phyloP scores from a whole-genome alignment of 2,113 vertebrate genomes.

The Trogon melanurus region DNA sequence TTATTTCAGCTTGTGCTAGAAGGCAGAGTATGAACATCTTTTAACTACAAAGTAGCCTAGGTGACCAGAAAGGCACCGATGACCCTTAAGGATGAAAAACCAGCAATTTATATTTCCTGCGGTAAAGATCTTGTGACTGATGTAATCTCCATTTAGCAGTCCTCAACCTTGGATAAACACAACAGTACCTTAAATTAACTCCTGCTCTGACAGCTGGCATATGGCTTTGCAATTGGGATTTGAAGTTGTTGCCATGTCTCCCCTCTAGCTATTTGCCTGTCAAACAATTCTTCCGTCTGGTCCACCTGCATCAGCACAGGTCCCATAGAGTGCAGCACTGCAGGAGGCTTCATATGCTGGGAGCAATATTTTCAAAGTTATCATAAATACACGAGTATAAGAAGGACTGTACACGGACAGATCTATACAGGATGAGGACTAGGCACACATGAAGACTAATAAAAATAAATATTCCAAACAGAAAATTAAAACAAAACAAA shows the following conservation, averaged over 20 bases:
- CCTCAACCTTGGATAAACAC: neutral
- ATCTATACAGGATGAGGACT: neutral
- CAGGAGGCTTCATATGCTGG: neutral
- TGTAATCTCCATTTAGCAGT: neutral
- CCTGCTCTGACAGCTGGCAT: neutral
- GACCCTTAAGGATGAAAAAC: neutral
- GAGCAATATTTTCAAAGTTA: neutral
- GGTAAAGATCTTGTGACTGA: neutral
- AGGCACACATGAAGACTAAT: neutral
- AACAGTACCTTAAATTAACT: neutral
- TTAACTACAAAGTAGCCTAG: neutral
- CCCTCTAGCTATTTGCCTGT: neutral
- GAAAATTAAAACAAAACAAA: neutral
- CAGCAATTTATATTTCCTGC: neutral
- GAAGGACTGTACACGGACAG: neutral
- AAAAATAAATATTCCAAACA: neutral
- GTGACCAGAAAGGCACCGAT: neutral
- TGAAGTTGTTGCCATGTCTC: neutral
- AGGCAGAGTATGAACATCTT: neutral
- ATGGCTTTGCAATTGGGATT: neutral
- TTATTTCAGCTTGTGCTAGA: neutral
- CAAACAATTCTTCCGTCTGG: neutral
- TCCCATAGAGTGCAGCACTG: neutral
- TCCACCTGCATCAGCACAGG: neutral
- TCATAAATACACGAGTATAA: neutral